Evolutionary conservation across 2,113 vertebrate species (phyloP).

Genomic region (Osmerus mordax): DNA sequence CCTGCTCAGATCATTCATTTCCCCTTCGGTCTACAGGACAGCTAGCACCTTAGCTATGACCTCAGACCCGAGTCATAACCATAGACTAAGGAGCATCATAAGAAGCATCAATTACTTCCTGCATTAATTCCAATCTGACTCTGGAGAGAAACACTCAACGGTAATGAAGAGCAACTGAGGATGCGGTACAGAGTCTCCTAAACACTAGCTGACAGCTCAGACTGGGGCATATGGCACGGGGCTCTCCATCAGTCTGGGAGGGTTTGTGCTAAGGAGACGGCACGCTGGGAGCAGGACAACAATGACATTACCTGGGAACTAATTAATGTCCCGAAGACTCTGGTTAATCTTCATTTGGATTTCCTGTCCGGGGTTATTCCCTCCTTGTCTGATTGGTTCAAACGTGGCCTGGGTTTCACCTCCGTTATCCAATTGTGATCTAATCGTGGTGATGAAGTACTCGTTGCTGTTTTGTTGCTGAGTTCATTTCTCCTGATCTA

Average conservation of each 20-base stretch:
- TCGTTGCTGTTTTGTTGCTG: slow-evolving; percentile 11
- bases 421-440: slow-evolving; percentile 43
- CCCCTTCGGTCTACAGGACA: slow-evolving; percentile 29
- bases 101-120: slow-evolving; percentile 43
- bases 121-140: slow-evolving; percentile 48
- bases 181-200: slow-evolving; percentile 22
- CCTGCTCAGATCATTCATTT: slow-evolving; percentile 32
- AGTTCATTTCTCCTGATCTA: slow-evolving; percentile 22
- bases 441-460: slow-evolving; percentile 30
- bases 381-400: slow-evolving; percentile 29
- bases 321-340: slow-evolving; percentile 51
- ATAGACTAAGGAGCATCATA: slow-evolving; percentile 50
- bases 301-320: slow-evolving; percentile 49
- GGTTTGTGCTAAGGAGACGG: slow-evolving; percentile 45
- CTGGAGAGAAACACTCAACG: slow-evolving; percentile 18
- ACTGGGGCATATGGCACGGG: slow-evolving; percentile 48
- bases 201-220: slow-evolving; percentile 47
- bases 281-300: slow-evolving; percentile 33
- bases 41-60: slow-evolving; percentile 28
- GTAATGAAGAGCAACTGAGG: slow-evolving; percentile 42
- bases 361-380: slow-evolving; percentile 43
- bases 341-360: slow-evolving; percentile 56
- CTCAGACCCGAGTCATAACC: slow-evolving; percentile 9
- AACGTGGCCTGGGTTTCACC: slow-evolving; percentile 34
- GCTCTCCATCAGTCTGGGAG: slow-evolving; percentile 40